Percentiles rank a stretch among this genome's conserved stretches.
Conservation (phyloP, 2,888 invertebrate genomes). For the Zelleria hepariella region DNA sequence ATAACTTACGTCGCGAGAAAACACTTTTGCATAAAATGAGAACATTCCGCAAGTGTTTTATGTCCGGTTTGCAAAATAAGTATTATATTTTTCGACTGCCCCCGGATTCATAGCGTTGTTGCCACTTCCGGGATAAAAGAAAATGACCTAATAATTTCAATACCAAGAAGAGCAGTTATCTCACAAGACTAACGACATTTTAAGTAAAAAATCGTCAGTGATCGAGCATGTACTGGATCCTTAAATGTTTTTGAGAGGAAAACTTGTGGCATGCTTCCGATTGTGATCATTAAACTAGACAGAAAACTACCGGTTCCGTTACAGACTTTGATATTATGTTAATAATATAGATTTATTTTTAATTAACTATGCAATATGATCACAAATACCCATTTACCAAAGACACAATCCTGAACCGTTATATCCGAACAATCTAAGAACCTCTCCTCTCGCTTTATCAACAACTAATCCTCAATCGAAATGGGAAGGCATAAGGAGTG, state of each 20-base stretch:
- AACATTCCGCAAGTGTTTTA: too few species aligned
- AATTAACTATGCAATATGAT: conserved; percentile 65
- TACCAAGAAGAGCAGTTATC: too few species aligned
- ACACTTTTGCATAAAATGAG: not conserved
- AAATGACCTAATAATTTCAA: too few species aligned
- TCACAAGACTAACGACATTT: too few species aligned
- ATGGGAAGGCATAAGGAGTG: too few species aligned
- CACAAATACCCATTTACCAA: conserved; percentile 66
- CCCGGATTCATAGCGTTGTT: too few species aligned
- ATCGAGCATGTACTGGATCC: not conserved
- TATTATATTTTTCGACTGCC: too few species aligned
- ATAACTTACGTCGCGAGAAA: not conserved
- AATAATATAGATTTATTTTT: conserved; percentile 57
- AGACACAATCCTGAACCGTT: conserved; percentile 49
- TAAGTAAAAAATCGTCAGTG: too few species aligned
- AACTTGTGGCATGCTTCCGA: conserved; percentile 9
- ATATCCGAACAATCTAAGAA: not conserved
- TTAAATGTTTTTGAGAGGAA: not conserved
- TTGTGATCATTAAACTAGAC: conserved; percentile 21
- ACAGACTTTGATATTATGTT: conserved; percentile 41
- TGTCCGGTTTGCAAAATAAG: too few species aligned
- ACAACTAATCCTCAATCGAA: too few species aligned
- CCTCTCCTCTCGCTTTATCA: not conserved
- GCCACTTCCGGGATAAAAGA: too few species aligned
- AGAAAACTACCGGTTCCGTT: conserved; percentile 41